These are phyloP conservation scores for Thalassoma bifasciatum DNA, from an alignment of 2,113 vertebrate species.

Conservation along the genomic window DNA sequence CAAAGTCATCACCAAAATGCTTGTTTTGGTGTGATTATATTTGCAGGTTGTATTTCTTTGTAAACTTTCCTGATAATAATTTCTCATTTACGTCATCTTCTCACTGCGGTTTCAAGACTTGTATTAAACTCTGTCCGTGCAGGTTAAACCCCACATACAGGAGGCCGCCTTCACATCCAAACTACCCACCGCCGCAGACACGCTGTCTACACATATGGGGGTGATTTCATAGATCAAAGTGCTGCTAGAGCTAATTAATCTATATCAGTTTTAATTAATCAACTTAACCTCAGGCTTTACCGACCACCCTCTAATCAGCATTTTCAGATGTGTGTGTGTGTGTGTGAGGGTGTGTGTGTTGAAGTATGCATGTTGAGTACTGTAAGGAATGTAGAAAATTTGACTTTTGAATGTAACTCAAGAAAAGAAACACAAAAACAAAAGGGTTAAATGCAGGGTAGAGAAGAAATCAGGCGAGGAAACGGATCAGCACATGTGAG, in stretches of 20 bases:
- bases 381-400: conserved; percentile 47
- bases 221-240: conserved; percentile 77
- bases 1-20: no score
- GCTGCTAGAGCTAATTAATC: conserved; percentile 78
- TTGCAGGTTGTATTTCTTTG: no score
- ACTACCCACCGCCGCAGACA: conserved; percentile 11
- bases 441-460: conserved; percentile 19
- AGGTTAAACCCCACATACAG: not conserved
- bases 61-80: no score
- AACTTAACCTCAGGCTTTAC: conserved; percentile 75
- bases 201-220: conserved; percentile 65
- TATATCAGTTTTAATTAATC: conserved; percentile 80
- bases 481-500: conserved; percentile 13
- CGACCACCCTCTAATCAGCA: conserved; percentile 65
- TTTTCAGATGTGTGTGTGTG: conserved; percentile 46
- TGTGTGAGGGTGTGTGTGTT: conserved; percentile 29
- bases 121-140: not conserved
- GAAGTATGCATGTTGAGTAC: conserved; percentile 9
- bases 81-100: not conserved
- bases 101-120: not conserved
- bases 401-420: conserved; percentile 53
- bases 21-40: no score
- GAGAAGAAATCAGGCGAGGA: not conserved
- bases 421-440: not conserved
- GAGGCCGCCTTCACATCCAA: not conserved